Base-by-base conservation (phyloP, 2,888 invertebrate species). In the Brachynemurus nebulosus region DNA sequence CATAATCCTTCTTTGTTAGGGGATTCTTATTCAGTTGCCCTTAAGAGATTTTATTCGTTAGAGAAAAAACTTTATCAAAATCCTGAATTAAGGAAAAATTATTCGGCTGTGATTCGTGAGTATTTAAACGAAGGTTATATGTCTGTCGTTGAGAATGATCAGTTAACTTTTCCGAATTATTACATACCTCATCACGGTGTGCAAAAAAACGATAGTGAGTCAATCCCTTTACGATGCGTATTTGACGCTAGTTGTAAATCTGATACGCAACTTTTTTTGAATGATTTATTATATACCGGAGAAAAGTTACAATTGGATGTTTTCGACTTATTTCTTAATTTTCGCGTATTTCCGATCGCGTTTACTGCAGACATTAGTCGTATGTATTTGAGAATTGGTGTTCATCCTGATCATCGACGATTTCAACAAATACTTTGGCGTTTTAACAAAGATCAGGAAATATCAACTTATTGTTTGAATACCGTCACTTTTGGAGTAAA, bases 381-480 rank as follows among this genome's bases (percentile, higher is more conserved):
- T 20, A 52, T 52, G 50, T 52, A 46, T 33, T 25, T 47, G 8
- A 47, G 50, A 34, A 53, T 53, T 14, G 27, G 44, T 20, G 40
- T 51, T 17, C n/a, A 25, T 11, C 33, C 33, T 9, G 42, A 35
- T 19, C 45, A 50, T 37, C 41, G 48, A 7, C 11, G 43, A 8
- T 50, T 37, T 48, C 51, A 39, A 21, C 12, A 37, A 19, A 39
- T 48, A n/a, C 34, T 49, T 8, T 37, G 46, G 45, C 4, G 36
- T 16, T 42, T 40, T 17, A 34, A 35, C 5, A 23, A 6, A 11
- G 16, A 23, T n/a, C 9, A 45, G 8, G 23, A 34, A 7, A 16
- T 44, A 9, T 12, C 19, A 23, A 20, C 9, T n/a, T 45, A 17
- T 27, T 20, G 37, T 25, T 23, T 45, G 12, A 34, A 35, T n/a